These are phyloP conservation scores for Craseonycteris thonglongyai DNA, from an alignment of 2,113 vertebrate species.

Conservation along the genomic window DNA sequence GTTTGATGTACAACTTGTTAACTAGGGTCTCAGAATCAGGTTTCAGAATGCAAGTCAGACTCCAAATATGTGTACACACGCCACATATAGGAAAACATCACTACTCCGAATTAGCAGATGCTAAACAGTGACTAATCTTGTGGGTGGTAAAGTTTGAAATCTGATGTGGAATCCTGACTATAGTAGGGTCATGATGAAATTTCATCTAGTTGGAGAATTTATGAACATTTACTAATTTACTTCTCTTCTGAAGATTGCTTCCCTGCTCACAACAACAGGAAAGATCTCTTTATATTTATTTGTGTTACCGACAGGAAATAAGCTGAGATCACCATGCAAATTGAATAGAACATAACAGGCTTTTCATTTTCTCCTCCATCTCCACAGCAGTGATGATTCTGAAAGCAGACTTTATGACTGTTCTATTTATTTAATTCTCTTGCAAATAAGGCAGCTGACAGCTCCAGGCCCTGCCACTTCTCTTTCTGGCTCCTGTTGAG, in stretches of 20 bases:
- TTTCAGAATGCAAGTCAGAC: background rate
- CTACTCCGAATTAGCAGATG: background rate
- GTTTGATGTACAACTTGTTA: background rate
- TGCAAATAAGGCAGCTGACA: background rate
- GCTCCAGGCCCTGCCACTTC: background rate
- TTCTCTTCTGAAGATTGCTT: background rate
- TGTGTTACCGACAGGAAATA: background rate
- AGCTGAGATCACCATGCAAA: background rate
- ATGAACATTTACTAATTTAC: background rate
- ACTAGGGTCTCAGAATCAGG: background rate
- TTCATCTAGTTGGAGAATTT: background rate
- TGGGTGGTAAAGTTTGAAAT: background rate
- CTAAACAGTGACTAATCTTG: background rate
- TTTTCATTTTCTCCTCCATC: slow-evolving; percentile 19
- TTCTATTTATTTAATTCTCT: slow-evolving; percentile 17
- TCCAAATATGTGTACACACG: background rate
- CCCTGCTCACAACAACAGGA: background rate
- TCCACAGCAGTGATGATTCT: background rate
- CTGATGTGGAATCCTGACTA: background rate
- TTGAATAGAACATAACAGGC: background rate
- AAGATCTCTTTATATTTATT: background rate
- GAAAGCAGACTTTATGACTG: background rate
- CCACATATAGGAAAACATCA: rapidly evolving
- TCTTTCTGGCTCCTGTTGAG: background rate
- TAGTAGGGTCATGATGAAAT: background rate